These are phyloP conservation scores for Criorhina ranunculi DNA, from an alignment of 2,888 invertebrate genomes.

Conservation along the genomic window DNA sequence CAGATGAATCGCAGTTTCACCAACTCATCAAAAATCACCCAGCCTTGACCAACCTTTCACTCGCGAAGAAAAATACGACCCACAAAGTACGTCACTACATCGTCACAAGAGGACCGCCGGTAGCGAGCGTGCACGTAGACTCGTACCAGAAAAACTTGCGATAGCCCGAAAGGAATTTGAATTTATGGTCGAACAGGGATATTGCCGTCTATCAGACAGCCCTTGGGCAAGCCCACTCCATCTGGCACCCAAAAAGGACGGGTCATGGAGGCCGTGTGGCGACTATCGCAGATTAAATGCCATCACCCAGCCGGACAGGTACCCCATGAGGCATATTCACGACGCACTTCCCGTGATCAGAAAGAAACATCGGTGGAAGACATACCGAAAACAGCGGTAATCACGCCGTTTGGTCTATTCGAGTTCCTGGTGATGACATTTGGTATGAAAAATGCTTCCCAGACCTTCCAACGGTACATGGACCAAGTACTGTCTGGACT, in stretches of 20 bases:
- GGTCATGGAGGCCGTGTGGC: not conserved
- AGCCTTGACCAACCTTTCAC: not conserved
- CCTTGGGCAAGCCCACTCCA: not conserved
- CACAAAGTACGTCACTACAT: conserved; percentile 6
- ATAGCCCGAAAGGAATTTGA: conserved; percentile 16
- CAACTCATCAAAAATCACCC: conserved; percentile 3
- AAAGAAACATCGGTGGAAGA: too few relatives aligned
- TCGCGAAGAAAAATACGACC: conserved; percentile 1
- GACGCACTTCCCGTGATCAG: conserved; percentile 29
- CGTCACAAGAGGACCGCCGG: conserved; percentile 7
- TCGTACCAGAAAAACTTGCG: conserved; percentile 4
- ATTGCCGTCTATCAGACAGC: conserved; percentile 9
- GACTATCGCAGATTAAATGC: too few relatives aligned
- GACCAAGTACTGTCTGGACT: too few relatives aligned
- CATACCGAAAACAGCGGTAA: too few relatives aligned
- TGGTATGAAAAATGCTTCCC: too few relatives aligned
- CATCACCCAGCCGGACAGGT: too few relatives aligned
- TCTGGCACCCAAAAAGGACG: too few relatives aligned
- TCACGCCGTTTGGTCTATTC: too few relatives aligned
- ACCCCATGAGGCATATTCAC: conserved; percentile 4
- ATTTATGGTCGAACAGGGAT: conserved; percentile 8
- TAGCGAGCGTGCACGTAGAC: conserved; percentile 10
- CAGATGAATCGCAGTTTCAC: conserved; percentile 12
- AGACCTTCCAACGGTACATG: too few relatives aligned
- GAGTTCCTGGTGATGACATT: too few relatives aligned